These are phyloP conservation scores for Agrilus mali DNA, from an alignment of 2,888 invertebrate genomes.

Conservation along the genomic window DNA sequence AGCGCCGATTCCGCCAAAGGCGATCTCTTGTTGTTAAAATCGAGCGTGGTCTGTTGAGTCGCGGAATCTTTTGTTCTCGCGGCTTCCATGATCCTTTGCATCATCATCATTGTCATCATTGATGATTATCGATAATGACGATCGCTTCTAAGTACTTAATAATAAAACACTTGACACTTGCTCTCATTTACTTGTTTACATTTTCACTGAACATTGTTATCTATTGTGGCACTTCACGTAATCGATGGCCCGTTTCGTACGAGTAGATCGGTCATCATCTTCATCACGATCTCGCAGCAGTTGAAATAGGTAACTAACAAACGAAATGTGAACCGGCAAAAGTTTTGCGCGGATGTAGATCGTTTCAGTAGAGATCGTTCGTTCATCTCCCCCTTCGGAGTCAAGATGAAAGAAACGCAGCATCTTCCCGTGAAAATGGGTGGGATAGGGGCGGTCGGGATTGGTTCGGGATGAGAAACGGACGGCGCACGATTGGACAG, in stretches of 20 bases:
- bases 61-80: conserved; percentile 13
- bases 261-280: neutral
- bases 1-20: conserved; percentile 13
- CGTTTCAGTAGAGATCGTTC: conserved; percentile 6
- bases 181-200: no score
- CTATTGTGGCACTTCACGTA: no score
- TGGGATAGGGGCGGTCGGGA: conserved; percentile 14
- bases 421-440: conserved; percentile 15
- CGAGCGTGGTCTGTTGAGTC: conserved; percentile 12
- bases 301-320: conserved; percentile 19
- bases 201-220: no score
- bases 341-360: conserved; percentile 15
- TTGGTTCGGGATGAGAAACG: conserved; percentile 15
- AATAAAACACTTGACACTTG: no score
- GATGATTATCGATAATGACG: conserved; percentile 2
- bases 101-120: conserved; percentile 40
- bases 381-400: conserved; percentile 13
- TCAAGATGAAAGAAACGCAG: conserved; percentile 17
- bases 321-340: conserved; percentile 17
- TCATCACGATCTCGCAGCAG: conserved; percentile 17
- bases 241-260: neutral
- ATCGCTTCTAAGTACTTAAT: neutral
- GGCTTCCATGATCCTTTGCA: conserved; percentile 33
- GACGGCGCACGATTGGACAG: conserved; percentile 8
- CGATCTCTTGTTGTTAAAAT: conserved; percentile 18